phyloP scores from a whole-genome alignment of 2,113 vertebrate genomes.

The Isichthys henryi region DNA sequence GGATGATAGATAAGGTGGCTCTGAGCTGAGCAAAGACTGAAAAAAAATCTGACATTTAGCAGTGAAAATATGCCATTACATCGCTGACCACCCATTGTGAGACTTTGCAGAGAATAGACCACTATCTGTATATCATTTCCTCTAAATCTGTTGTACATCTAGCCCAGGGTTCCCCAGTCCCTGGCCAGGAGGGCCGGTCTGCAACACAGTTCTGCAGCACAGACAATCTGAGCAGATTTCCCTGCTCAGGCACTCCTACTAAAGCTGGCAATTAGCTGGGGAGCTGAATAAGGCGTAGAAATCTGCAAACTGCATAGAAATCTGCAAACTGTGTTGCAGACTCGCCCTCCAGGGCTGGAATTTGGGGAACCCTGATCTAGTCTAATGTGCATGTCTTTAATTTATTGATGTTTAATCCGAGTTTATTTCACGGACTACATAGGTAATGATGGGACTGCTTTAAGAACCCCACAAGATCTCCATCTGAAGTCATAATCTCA shows the following conservation, averaged over 20 bases:
- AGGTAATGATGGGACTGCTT: neutral
- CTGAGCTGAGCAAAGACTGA: neutral
- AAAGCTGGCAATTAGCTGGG: neutral
- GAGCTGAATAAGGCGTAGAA: neutral
- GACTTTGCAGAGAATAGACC: neutral
- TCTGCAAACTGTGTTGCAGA: neutral
- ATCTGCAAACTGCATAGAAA: neutral
- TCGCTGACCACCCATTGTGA: neutral
- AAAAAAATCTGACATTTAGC: neutral
- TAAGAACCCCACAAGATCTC: neutral
- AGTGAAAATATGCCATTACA: neutral
- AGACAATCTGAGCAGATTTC: too few species aligned
- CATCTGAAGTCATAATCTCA: neutral
- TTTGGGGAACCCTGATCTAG: neutral
- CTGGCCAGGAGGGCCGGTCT: too few species aligned
- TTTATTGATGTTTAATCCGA: neutral
- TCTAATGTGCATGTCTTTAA: neutral
- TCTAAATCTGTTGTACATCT: neutral
- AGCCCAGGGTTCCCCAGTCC: neutral
- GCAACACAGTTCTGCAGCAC: neutral
- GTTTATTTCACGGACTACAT: neutral
- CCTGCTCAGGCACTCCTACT: neutral
- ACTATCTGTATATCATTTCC: neutral
- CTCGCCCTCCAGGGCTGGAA: neutral
- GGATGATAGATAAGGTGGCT: neutral